Base-by-base conservation (phyloP, 2,888 invertebrate species). In the Coremacera marginata region DNA sequence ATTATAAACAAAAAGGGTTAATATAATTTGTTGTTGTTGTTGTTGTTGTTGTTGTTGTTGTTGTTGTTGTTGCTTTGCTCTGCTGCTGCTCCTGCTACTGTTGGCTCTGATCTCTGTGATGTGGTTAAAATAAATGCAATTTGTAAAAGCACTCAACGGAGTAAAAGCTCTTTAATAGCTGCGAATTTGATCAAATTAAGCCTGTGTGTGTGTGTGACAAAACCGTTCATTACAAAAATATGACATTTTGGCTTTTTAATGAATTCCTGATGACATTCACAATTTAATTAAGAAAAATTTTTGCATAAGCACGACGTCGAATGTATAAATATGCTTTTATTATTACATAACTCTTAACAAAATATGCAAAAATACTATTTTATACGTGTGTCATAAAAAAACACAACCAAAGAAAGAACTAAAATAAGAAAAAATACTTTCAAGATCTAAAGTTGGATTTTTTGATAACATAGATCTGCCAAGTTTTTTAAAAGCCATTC, bases 101-200 rank as follows among this genome's bases (percentile, higher is more conserved):
- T 49, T 68, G 55, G 34, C 44, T 31, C 49, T 65, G 63, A 25
- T 37, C 60, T 27, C 51, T 74, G 37, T 37, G 44, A 51, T 79
- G 79, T 75, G 77, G 77, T 80, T 80, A 78, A 77, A 81, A 81
- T 78, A 82, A 82, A 82, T 81, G 79, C 80, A 82, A 82, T 82
- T 82, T 81, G 79, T 78, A 79, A 80, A 81, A 81, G 81, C 81
- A 82, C 82, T 82, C 81, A 80, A 78, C 78, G 78, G 80, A 77
- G 79, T 81, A 81, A 82, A 82, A 82, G 81, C 80, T 77, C 77
- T 82, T 82, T 80, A 80, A 80, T 76, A 80, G 79, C 78, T 80
- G 75, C 76, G 78, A 78, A 78, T 80, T 81, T 74, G 63, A 82
- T 81, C 76, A 81, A 82, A 82, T 81, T 80, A 81, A 55, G 25